Evolutionary conservation across 2,113 vertebrate species (phyloP), one percentile per base, ranked within the genome.

Genomic region (Tringa solitaria): DNA sequence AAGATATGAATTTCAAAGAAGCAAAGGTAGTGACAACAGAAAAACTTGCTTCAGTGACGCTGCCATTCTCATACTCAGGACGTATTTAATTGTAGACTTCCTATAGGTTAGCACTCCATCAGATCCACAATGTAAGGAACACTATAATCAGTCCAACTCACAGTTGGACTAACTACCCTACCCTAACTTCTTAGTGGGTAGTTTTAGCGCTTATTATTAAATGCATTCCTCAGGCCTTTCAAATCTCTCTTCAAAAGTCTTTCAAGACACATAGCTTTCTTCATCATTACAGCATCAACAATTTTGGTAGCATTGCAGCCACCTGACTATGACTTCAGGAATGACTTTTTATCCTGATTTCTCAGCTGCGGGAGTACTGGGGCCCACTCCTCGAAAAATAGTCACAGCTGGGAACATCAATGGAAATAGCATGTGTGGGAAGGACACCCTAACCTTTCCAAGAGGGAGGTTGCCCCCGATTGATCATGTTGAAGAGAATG

Each of bases 381-480:
- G 69, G 14, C 18, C 35, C 19, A 79, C 21, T 60, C 23, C 8
- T 28, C 50, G 59, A 37, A 76, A 81, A 46, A 73, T 5, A 12
- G 33, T 35, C 72, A 68, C 26, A 63, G 15, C 21, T 53, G 26
- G 32, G 17, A 89, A 51, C 4, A 2, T 17, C 61, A 68, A 1
- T 33, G 23, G 28, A 74, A 79, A 77, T 4, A 10, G 28, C 6
- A 3, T 43, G 41, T 50, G 21, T 57, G 24, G 82, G 12, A 5
- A 60, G 15, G 24, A 35, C 33, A 56, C 26, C 27, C 12, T 12
- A 43, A 12, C 21, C 14, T 46, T 93, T 82, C 43, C 79, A 43
- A 60, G 10, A 15, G 7, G 4, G 0, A 2, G 1, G 9, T 27
- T 74, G 13, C 6, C 22, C n/a, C 17, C 7, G 39, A 0, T 8